Evolutionary conservation across 1,140 invertebrate species (phyloP), one percentile per base, ranked within the genome.

Genomic region (Pinna nobilis): DNA sequence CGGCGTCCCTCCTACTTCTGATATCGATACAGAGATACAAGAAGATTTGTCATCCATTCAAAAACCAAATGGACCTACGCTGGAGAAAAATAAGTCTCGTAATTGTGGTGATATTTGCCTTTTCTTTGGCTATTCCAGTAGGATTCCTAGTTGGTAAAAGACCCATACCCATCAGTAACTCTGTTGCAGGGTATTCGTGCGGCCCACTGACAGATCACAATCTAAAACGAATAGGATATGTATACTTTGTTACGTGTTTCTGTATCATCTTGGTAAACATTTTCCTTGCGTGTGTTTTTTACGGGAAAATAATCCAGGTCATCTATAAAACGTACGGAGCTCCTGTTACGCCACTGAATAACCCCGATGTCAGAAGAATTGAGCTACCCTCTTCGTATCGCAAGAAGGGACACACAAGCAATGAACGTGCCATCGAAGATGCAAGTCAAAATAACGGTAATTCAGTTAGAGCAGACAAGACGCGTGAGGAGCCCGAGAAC

Each of bases 171-270:
- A n/a, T 33, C 28, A 2, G 3, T 2, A 33, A 33, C n/a, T n/a
- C n/a, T 13, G 28, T 59, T 15, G 37, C 33, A 13, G 55, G 55
- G 1, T 13, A n/a, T 20, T 30, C 37, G 28, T 59, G 55, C 18
- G 30, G 55, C 2, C 30, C 33, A 7, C 20, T 33, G 9, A 32
- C 15, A n/a, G 18, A 59, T 0, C 7, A 59, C 15, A 1, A 13
- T 4, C 33, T 35, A 33, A 15, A 25, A 2, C n/a, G 5, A n/a
- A n/a, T n/a, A 15, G 37, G 37, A 18, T 35, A 20, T n/a, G 7
- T 25, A 18, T 59, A 59, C 18, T 59, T 59, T 59, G 9, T 59
- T 33, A n/a, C 55, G 9, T 59, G 55, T n/a, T n/a, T 59, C 5
- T 35, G 37, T 59, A 59, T 59, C 1, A 25, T 59, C 23, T n/a